Conservation (phyloP, 1,140 invertebrate species). For the Papilio polytes region DNA sequence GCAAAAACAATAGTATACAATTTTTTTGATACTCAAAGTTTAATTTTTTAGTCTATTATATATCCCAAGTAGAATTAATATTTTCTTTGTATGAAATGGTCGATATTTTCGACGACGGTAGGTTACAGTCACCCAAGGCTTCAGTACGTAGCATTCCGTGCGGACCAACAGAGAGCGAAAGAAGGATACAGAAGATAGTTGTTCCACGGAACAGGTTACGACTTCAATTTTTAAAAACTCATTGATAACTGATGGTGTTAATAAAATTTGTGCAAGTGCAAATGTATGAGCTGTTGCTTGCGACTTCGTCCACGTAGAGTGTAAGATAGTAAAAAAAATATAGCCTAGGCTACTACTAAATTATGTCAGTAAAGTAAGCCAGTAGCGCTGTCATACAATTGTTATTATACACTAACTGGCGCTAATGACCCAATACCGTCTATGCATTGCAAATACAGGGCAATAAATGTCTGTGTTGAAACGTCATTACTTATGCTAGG, state of each 20-base stretch:
- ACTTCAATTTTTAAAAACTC: not conserved
- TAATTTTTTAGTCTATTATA: not conserved
- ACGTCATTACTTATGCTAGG: too few species aligned
- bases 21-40: not conserved
- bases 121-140: not conserved
- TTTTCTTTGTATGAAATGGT: conserved; percentile 26
- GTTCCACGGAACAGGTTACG: conserved; percentile 25
- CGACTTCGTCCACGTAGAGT: too few species aligned
- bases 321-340: too few species aligned
- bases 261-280: not conserved
- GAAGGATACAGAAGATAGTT: conserved; percentile 27
- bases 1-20: too few species aligned
- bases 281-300: too few species aligned
- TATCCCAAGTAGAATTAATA: not conserved
- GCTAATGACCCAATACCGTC: too few species aligned
- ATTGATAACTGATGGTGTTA: not conserved
- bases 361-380: too few species aligned
- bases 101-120: conserved; percentile 1
- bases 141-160: not conserved
- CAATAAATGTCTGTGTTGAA: too few species aligned
- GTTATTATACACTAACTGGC: too few species aligned
- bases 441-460: too few species aligned
- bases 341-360: too few species aligned
- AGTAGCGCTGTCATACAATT: too few species aligned
- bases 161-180: not conserved